Evolutionary conservation across 2,888 invertebrate species (phyloP), one percentile per base, ranked within the genome.

Genomic region (Clusia tigrina): DNA sequence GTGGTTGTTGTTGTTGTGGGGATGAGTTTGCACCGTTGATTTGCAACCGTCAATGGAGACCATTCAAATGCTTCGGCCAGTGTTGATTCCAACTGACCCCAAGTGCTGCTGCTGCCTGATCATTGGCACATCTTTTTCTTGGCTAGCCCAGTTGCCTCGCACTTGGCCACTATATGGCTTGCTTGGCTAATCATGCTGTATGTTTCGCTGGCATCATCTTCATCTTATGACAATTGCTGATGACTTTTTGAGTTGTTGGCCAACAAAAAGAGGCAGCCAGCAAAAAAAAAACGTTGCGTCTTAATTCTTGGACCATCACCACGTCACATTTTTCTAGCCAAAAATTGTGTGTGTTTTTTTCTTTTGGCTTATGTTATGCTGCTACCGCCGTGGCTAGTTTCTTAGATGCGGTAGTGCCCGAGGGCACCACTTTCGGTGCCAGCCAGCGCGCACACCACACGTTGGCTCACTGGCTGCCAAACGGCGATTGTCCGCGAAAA

Each of bases 101-200:
- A 5, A 32, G 32, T 32, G 18, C 48, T 22, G 48, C 42, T 32
- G 32, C 12, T 42, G 42, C 22, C 10, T 54, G 55, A n/a, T n/a
- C n/a, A n/a, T 64, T 59, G 53, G 60, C 57, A 18, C 26, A 53
- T 54, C 25, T 22, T 51, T 62, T 64, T 76, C 76, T 77, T 76
- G 77, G 77, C 75, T 71, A 65, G 65, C 67, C 3, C n/a, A n/a
- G 42, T 62, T 62, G 56, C 38, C 26, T 48, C 22, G 22, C 6
- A 20, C 22, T 48, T 48, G 48, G 48, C 48, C 22, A 20, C 71
- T 73, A 73, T 79, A 80, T 80, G 78, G 78, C 74, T n/a, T n/a
- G n/a, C n/a, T 81, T 81, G 81, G 81, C 81, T 79, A 77, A 79
- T 79, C 78, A 76, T 74, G 72, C 65, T 66, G 71, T 42, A 15